phyloP scores from a whole-genome alignment of 2,797 vertebrate species.

The Cyclura pinguis region DNA sequence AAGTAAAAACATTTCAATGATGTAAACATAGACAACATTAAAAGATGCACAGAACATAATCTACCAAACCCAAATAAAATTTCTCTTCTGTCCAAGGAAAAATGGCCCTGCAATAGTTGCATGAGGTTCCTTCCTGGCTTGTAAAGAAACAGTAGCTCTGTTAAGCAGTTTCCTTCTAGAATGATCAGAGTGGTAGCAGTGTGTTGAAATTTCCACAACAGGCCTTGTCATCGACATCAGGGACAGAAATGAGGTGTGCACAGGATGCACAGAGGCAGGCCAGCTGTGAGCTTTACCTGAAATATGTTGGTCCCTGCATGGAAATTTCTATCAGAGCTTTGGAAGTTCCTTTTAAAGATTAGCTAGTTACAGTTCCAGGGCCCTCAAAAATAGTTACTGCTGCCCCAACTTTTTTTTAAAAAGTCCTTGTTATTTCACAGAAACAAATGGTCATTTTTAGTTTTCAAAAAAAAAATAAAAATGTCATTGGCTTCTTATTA shows the following conservation, averaged over 20 bases:
- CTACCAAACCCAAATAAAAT: neutral
- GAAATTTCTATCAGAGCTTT: neutral
- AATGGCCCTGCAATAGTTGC: neutral
- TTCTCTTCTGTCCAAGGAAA: neutral
- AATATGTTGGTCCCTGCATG: neutral
- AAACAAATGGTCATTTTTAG: too few species aligned
- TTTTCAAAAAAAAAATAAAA: too few species aligned
- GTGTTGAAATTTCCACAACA: conserved; percentile 50
- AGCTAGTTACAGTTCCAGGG: too few species aligned
- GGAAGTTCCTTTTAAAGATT: too few species aligned
- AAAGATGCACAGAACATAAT: neutral
- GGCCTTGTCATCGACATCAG: neutral
- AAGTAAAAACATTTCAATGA: neutral
- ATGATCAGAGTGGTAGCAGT: neutral
- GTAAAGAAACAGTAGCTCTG: neutral
- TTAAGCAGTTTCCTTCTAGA: conserved; percentile 27
- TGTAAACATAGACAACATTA: neutral
- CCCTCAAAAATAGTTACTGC: too few species aligned
- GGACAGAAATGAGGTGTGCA: conserved; percentile 6
- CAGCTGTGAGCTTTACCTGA: neutral
- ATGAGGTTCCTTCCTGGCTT: too few species aligned
- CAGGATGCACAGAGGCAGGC: neutral
- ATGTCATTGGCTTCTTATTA: too few species aligned
- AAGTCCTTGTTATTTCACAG: too few species aligned
- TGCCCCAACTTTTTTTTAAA: too few species aligned